phyloP scores from a whole-genome alignment of 2,888 invertebrate genomes.

The Parasteatoda lunata region DNA sequence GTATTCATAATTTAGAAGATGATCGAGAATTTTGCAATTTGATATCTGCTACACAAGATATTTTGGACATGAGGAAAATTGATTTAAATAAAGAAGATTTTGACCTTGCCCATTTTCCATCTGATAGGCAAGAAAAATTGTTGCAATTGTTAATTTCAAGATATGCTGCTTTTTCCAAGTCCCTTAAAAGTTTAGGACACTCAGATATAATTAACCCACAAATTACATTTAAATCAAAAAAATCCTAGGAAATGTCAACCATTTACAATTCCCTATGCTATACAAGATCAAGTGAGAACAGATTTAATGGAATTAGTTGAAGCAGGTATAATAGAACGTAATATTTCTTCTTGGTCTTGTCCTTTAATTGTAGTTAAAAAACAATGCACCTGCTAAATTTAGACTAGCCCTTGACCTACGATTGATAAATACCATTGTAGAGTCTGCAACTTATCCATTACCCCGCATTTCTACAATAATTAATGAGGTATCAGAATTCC shows the following conservation, averaged over 20 bases:
- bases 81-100: too few relatives aligned
- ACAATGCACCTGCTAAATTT: neutral
- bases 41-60: too few relatives aligned
- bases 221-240: neutral
- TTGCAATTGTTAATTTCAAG: too few relatives aligned
- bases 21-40: too few relatives aligned
- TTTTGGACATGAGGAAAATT: too few relatives aligned
- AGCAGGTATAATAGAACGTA: neutral
- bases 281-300: neutral
- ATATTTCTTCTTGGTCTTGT: neutral
- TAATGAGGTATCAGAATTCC: neutral
- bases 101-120: too few relatives aligned
- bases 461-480: neutral
- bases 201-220: neutral
- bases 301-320: neutral
- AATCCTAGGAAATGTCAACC: neutral
- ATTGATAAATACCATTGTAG: neutral
- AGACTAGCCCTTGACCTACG: neutral
- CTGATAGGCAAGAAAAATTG: too few relatives aligned
- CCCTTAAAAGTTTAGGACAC: neutral
- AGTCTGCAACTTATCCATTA: neutral
- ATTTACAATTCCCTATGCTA: neutral
- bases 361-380: neutral
- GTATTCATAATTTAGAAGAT: too few relatives aligned
- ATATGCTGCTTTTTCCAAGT: constrained; percentile 6